Evolutionary conservation across 2,888 invertebrate genomes (phyloP).

Genomic region (Hydroisotoma schaefferi): DNA sequence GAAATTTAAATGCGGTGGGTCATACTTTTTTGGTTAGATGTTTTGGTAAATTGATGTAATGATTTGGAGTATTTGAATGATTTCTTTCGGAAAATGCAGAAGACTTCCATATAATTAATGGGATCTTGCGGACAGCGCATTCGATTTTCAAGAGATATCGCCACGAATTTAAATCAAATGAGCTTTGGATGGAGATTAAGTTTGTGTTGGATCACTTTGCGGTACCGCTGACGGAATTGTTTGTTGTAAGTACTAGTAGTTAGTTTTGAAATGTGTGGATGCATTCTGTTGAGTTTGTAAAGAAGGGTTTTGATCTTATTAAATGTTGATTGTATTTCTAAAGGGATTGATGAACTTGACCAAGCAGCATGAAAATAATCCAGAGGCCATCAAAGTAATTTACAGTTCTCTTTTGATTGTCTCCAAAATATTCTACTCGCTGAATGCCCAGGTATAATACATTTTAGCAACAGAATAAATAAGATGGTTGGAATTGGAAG

Average conservation of each 20-base stretch:
- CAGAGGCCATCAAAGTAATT: conserved; percentile 76
- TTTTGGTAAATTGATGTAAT: background rate
- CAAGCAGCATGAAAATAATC: conserved; percentile 71
- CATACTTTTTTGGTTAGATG: background rate
- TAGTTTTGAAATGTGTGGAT: no score
- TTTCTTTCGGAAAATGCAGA: conserved; percentile 56
- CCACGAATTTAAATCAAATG: conserved; percentile 91
- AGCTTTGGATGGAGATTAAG: conserved; percentile 94
- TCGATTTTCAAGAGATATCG: conserved; percentile 95
- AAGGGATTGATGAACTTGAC: conserved; percentile 83
- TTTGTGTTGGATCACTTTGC: conserved; percentile 92
- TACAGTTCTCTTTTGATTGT: conserved; percentile 84
- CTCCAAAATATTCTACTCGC: conserved; percentile 92
- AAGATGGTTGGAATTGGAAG: background rate
- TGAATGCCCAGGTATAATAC: conserved; percentile 76
- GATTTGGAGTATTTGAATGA: conserved; percentile 4
- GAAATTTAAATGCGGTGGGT: conserved; percentile 72
- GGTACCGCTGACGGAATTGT: conserved; percentile 85
- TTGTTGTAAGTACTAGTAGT: conserved; percentile 66
- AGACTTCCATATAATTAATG: conserved; percentile 92
- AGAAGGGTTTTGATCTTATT: conserved; percentile 5
- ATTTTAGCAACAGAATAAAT: background rate
- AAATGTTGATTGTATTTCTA: conserved; percentile 28
- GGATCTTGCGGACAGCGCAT: conserved; percentile 89
- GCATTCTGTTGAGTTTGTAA: background rate